Evolutionary conservation across 2,797 vertebrate species (phyloP).

Genomic region (Notolabrus celidotus): DNA sequence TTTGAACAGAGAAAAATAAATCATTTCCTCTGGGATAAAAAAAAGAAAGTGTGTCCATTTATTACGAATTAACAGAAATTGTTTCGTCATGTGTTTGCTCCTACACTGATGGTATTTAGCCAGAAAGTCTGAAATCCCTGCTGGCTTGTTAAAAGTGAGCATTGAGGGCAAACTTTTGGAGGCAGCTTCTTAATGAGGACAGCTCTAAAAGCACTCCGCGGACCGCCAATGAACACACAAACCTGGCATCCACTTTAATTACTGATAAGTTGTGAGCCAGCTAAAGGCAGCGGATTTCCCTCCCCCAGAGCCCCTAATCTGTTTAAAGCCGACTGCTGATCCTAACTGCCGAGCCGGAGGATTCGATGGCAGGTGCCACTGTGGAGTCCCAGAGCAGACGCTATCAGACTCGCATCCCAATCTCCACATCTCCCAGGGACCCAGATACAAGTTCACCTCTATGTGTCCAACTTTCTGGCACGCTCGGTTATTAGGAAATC

Average conservation of each 20-base stretch:
- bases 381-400: slow-evolving; percentile 78
- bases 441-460: slow-evolving; percentile 47
- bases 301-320: slow-evolving; percentile 80
- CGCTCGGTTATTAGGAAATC: slow-evolving; percentile 59
- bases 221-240: slow-evolving; percentile 76
- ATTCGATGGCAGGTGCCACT: slow-evolving; percentile 79
- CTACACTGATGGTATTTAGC: slow-evolving; percentile 30
- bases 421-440: slow-evolving; percentile 64
- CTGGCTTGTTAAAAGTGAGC: slow-evolving; percentile 72
- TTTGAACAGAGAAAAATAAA: not conserved
- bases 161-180: slow-evolving; percentile 73
- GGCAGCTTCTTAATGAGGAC: slow-evolving; percentile 74
- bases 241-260: slow-evolving; percentile 84
- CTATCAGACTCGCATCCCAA: slow-evolving; percentile 71
- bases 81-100: slow-evolving; percentile 25
- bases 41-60: not conserved
- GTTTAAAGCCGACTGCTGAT: slow-evolving; percentile 82
- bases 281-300: slow-evolving; percentile 76
- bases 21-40: not conserved
- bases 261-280: slow-evolving; percentile 83
- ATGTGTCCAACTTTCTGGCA: slow-evolving; percentile 68
- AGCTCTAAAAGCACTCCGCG: slow-evolving; percentile 71
- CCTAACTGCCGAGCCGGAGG: slow-evolving; percentile 73
- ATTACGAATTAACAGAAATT: slow-evolving; percentile 3
- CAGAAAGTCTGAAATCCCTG: slow-evolving; percentile 46